phyloP scores from a whole-genome alignment of 1,140 invertebrate species.

The Varroa destructor region DNA sequence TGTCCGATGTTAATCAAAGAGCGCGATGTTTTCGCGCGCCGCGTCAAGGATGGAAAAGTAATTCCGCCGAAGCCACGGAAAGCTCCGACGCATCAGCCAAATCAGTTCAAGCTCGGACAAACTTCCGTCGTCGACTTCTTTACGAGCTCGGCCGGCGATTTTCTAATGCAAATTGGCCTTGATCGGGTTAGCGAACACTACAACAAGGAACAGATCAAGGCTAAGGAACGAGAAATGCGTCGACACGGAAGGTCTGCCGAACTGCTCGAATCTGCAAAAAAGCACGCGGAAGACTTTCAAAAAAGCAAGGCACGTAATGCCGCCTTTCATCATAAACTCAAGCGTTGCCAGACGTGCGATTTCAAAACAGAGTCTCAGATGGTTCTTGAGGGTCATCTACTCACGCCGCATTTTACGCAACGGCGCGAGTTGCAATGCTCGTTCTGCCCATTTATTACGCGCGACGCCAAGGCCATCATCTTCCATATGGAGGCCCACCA shows the following conservation, averaged over 20 bases:
- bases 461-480: conserved; percentile 69
- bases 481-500: conserved; percentile 83
- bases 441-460: conserved; percentile 66
- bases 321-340: conserved; percentile 60
- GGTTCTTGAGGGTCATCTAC: conserved; percentile 73
- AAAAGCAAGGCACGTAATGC: conserved; percentile 49
- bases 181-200: conserved; percentile 83
- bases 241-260: conserved; percentile 48
- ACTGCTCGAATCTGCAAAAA: conserved; percentile 64
- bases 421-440: conserved; percentile 54
- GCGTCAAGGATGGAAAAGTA: conserved; percentile 28
- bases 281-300: conserved; percentile 62
- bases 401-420: conserved; percentile 79
- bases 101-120: conserved; percentile 31
- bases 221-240: conserved; percentile 61
- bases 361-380: conserved; percentile 79
- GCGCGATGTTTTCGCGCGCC: conserved; percentile 32
- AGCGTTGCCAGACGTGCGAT: conserved; percentile 76
- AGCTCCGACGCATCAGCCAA: conserved; percentile 31
- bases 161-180: conserved; percentile 79
- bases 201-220: conserved; percentile 70
- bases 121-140: conserved; percentile 49
- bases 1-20: conserved; percentile 37
- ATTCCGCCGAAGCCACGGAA: conserved; percentile 28
- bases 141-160: conserved; percentile 70